Evolutionary conservation across 2,797 vertebrate species (phyloP), one percentile per base, ranked within the genome.

Genomic region (Trachurus trachurus): DNA sequence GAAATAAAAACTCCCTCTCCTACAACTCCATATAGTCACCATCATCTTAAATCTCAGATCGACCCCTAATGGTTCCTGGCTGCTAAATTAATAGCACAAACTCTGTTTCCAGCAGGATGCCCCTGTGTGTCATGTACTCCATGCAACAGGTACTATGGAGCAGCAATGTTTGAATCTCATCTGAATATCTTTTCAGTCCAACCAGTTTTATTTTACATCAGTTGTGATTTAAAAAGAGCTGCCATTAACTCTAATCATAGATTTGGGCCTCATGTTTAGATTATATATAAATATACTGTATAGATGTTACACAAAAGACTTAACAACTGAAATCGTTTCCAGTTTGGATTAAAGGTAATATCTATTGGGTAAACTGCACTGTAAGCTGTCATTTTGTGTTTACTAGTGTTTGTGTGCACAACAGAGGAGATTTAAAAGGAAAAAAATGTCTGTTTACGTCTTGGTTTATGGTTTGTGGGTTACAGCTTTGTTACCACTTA

Each of bases 91-190:
- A 50, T n/a, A 71, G 31, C 47, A 17, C 49, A 69, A 44, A 67
- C 58, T 5, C 29, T 42, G 22, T 54, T 37, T 67, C 39, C 66
- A 54, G 19, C 53, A 45, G 67, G 67, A 84, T 40, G 54, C 69
- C 54, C 49, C 73, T 77, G 70, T 65, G 58, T 64, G 17, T 62
- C 66, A 37, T 7, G 26, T 42, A 57, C 60, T 61, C 26, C 7
- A 9, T 78, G 73, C 81, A 80, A 80, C 85, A 86, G 83, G 81
- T 85, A 80, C 56, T 21, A 26, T 3, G 44, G 58, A 76, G 63
- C 74, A 67, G 45, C 9, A 21, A 12, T 44, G 68, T 53, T 34
- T 8, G 42, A 29, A 56, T 60, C 26, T 68, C 3, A 8, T 72
- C 54, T 9, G 29, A 12, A 40, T 64, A 1, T 15, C n/a, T 56